Evolutionary conservation across 2,888 invertebrate species (phyloP).

Genomic region (Laothoe populi): DNA sequence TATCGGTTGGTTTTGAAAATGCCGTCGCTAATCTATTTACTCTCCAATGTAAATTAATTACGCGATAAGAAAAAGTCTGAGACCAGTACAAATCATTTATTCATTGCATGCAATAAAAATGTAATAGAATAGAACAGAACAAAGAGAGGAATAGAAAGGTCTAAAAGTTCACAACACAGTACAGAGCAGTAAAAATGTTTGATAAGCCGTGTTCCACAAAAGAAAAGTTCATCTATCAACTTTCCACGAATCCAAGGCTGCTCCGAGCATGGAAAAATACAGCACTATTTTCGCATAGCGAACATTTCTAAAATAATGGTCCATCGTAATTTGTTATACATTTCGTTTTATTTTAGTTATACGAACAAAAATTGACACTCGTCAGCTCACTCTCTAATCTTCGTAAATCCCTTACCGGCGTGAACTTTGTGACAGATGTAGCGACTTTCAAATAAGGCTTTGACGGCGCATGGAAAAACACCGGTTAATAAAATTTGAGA

Average conservation of each 20-base stretch:
- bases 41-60: no score
- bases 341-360: not conserved
- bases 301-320: not conserved
- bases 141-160: not conserved
- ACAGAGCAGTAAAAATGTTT: conserved; percentile 5
- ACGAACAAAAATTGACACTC: not conserved
- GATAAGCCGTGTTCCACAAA: not conserved
- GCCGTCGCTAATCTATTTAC: no score
- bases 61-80: no score
- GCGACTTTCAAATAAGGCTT: conserved; percentile 19
- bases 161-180: not conserved
- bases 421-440: conserved; percentile 21
- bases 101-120: no score
- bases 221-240: conserved; percentile 12
- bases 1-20: no score
- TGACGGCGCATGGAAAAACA: conserved; percentile 6
- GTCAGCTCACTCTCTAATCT: conserved; percentile 11
- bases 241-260: not conserved
- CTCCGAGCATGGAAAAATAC: not conserved
- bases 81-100: no score
- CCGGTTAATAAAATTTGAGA: not conserved
- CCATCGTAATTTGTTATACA: not conserved
- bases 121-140: not conserved
- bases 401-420: conserved; percentile 20
- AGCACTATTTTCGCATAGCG: not conserved